These are phyloP conservation scores for Manis crassicaudata DNA, from an alignment of 2,797 vertebrate genomes.

Conservation along the genomic window DNA sequence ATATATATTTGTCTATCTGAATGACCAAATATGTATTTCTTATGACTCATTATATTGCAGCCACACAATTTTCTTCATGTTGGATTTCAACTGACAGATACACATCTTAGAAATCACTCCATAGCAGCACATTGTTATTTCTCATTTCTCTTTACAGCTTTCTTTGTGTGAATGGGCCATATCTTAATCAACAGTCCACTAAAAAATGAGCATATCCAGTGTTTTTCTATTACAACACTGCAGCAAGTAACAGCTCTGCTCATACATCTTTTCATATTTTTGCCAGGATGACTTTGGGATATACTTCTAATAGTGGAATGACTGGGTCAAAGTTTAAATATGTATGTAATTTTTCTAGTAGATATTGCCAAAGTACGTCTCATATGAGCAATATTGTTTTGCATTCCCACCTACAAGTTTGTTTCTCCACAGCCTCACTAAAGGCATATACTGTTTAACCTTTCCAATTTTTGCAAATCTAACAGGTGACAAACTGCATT, in stretches of 20 bases:
- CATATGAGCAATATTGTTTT: not conserved
- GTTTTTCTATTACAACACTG: not conserved
- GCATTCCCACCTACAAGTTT: not conserved
- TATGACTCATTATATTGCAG: no score
- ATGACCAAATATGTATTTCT: no score
- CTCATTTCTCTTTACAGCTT: not conserved
- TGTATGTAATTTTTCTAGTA: not conserved
- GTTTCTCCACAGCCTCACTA: not conserved
- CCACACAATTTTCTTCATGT: not conserved
- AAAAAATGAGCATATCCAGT: not conserved
- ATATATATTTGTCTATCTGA: no score
- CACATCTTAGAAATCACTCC: not conserved
- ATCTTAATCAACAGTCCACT: not conserved
- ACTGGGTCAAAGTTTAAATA: not conserved
- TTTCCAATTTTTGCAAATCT: not conserved
- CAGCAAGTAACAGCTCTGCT: not conserved
- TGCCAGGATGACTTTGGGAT: not conserved
- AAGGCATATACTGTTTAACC: not conserved
- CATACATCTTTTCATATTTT: not conserved
- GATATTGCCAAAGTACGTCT: not conserved
- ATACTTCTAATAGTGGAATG: not conserved
- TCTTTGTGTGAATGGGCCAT: not conserved
- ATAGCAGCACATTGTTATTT: not conserved
- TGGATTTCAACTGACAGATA: not conserved
- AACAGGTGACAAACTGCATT: not conserved